phyloP scores from a whole-genome alignment of 2,797 vertebrate genomes.

The Phalloptychus januarius region DNA sequence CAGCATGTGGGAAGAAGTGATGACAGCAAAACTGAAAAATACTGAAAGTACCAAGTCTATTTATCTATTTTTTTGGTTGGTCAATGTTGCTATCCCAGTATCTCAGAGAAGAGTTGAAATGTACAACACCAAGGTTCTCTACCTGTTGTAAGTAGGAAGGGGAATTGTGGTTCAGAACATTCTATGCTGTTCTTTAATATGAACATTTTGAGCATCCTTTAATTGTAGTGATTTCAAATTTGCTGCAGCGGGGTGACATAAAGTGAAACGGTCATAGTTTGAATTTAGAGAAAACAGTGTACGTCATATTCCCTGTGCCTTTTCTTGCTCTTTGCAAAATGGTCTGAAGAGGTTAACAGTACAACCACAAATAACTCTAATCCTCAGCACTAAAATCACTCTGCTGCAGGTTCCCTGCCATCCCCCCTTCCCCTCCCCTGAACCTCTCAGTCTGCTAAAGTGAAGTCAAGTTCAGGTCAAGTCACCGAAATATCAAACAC shows the following conservation, averaged over 20 bases:
- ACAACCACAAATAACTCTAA: conserved; percentile 29
- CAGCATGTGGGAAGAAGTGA: background rate
- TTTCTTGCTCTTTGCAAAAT: background rate
- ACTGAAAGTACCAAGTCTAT: background rate
- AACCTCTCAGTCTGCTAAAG: conserved; percentile 28
- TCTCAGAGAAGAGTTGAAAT: background rate
- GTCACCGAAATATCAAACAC: conserved; percentile 48
- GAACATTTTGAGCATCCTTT: background rate
- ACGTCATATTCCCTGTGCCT: background rate
- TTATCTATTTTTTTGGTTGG: background rate
- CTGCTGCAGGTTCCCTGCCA: conserved; percentile 20
- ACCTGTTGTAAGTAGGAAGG: background rate
- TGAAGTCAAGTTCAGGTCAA: conserved; percentile 46
- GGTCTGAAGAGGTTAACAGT: conserved; percentile 5
- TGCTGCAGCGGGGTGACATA: background rate
- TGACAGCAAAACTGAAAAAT: conserved; percentile 8
- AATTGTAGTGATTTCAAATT: background rate
- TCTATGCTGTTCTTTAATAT: background rate
- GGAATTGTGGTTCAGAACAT: background rate
- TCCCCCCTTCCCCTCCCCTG: conserved; percentile 2
- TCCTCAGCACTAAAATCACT: conserved; percentile 25
- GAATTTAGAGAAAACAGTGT: conserved; percentile 2
- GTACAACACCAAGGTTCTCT: background rate
- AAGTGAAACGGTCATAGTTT: background rate
- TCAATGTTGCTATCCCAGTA: background rate